Conservation (phyloP, 2,113 vertebrate genomes). For the Rafetus swinhoei region DNA sequence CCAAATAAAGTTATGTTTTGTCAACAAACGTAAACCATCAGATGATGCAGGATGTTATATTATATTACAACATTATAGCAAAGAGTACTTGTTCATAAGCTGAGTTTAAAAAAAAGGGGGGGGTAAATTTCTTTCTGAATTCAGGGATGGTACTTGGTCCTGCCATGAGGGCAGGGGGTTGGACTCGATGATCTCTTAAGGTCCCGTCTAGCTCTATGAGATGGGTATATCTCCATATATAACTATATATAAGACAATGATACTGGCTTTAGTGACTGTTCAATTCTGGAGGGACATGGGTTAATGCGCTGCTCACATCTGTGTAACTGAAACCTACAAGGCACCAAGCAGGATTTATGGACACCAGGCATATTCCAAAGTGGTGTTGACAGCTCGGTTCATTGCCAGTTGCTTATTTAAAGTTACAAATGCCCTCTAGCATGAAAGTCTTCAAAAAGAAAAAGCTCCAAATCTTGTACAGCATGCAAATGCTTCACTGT, state of each 20-base stretch:
- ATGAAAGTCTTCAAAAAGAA: background rate
- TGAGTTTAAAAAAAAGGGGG: background rate
- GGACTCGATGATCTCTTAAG: too few relatives aligned
- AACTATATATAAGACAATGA: background rate
- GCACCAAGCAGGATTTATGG: conserved; percentile 30
- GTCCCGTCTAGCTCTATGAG: too few relatives aligned
- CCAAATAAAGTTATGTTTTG: rapidly evolving
- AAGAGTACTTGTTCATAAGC: background rate
- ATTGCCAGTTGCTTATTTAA: conserved; percentile 31
- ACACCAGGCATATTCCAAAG: conserved; percentile 41
- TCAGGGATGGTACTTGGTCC: too few relatives aligned
- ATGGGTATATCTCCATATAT: too few relatives aligned
- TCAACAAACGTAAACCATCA: background rate
- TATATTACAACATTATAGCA: background rate
- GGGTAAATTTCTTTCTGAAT: background rate
- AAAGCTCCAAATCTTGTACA: background rate
- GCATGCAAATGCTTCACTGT: background rate
- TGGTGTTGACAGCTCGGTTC: background rate
- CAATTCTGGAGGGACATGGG: background rate
- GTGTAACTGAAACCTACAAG: conserved; percentile 44
- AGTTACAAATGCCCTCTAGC: background rate
- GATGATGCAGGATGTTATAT: background rate
- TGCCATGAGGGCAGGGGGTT: too few relatives aligned
- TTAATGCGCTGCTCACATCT: conserved; percentile 17
- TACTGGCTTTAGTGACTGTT: background rate